Evolutionary conservation across 2,888 invertebrate species (phyloP), one percentile per base, ranked within the genome.

Genomic region (Drosophila mercatorum): DNA sequence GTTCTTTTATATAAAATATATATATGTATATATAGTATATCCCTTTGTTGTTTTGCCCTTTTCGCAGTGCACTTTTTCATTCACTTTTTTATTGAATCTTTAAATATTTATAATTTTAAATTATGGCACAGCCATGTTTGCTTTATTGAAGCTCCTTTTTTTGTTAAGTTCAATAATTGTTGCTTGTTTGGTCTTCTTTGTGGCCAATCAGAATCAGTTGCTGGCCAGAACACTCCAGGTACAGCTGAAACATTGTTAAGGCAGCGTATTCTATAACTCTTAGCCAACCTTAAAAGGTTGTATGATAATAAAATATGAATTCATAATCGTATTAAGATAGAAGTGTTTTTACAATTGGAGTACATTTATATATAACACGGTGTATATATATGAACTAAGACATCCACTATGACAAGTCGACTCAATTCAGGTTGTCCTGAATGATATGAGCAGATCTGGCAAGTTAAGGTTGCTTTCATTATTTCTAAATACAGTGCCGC

Each of bases 81-180:
- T 31, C 14, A n/a, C 22, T 11, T n/a, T 57, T 57, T 51, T 68
- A 41, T 59, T 49, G 12, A 11, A 52, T 57, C 28, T 64, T 78
- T 64, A 78, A 74, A 77, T 74, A 78, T 75, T 70, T 61, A 75
- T 69, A 74, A 17, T 51, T 31, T 62, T 31, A 44, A 53, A 72
- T 57, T 53, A 72, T 64, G 44, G 11, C 43, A 51, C 28, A 26
- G 17, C 43, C 36, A 46, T 40, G 12, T 61, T 71, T 56, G 66
- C 28, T 38, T 60, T 49, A 31, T 40, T 41, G 12, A 14, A n/a
- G 34, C 5, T 41, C 49, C 31, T 38, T 56, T 65, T 63, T 59
- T 80, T 72, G 3, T 46, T 46, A 67, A 77, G 55, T 72, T 64
- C 36, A 72, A 76, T 84, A 68, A 68, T 64, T 75, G 43, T 72